Base-by-base conservation (phyloP, 2,113 vertebrate genomes). In the Halichoeres trimaculatus region DNA sequence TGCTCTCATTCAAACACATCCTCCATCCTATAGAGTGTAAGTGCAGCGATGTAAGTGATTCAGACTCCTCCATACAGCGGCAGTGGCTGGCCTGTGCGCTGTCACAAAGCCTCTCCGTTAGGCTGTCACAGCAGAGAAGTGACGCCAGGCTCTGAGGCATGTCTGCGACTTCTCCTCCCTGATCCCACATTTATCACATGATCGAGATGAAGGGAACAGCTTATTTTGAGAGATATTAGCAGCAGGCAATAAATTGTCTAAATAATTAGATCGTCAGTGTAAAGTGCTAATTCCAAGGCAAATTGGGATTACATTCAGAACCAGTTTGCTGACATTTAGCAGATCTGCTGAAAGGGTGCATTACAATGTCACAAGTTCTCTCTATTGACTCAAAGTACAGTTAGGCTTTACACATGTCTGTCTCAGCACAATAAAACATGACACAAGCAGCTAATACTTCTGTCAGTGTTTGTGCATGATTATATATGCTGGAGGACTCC, bases 261-360 rank as follows among this genome's bases (percentile, higher is more conserved):
- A 93, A 93, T 91, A 92, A 94, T 93, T 92, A 93, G 84, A 90
- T 89, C 84, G 81, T 88, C 81, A 75, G 56, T 63, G 77, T 85
- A 90, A 91, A 86, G 86, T 78, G 85, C 89, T 93, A 94, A 93
- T 94, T 93, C 93, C 88, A 91, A 93, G 92, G 90, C 91, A 94
- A 94, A 93, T 93, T 92, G 85, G 88, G 90, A 94, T 92, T 91
- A 89, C 73, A 76, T 81, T 93, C 92, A 91, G 88, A 94, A 93
- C 78, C 90, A 91, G 91, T 94, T 94, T 93, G 93, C 91, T 94
- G 93, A 94, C 93, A 94, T 95, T 94, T 94, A 94, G 88, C 89
- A 93, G 92, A 93, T 93, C 88, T 89, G 91, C 70, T 89, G 84
- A 87, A 90, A 87, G 76, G 88, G 78, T 87, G 86, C 84, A 78